Evolutionary conservation across 2,797 vertebrate genomes (phyloP).

Genomic region (Sebastes umbrosus): DNA sequence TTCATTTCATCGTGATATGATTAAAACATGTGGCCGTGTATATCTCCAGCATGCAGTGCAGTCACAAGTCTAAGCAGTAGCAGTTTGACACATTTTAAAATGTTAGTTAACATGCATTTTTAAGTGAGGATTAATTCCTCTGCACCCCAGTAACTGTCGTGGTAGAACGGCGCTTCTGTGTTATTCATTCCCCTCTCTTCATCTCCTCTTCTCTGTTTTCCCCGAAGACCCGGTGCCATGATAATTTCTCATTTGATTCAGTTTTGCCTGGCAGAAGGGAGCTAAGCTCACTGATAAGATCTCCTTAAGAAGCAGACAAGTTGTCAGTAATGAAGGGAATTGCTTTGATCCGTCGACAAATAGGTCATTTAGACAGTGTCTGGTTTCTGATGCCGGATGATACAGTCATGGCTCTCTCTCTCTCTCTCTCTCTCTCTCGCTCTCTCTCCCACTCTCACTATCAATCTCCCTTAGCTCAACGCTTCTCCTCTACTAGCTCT

Average conservation of each 20-base stretch:
- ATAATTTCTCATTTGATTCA: constrained; percentile 79
- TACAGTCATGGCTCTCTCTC: constrained; percentile 50
- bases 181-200: constrained; percentile 58
- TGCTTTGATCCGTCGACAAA: constrained; percentile 83
- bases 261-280: constrained; percentile 76
- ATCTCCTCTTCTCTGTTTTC: constrained; percentile 60
- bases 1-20: background rate
- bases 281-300: constrained; percentile 80
- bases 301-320: constrained; percentile 80
- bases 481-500: background rate
- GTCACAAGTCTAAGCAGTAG: background rate
- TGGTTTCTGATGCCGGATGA: constrained; percentile 71
- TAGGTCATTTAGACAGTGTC: constrained; percentile 81
- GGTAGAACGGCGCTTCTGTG: constrained; percentile 29
- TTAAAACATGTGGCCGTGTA: background rate
- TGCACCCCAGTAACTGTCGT: constrained; percentile 22
- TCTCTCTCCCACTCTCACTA: background rate
- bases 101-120: constrained; percentile 53
- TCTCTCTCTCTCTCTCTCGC: background rate
- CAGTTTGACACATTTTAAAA: constrained; percentile 24
- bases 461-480: constrained; percentile 20
- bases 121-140: constrained; percentile 51
- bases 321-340: constrained; percentile 84
- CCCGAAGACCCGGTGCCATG: constrained; percentile 66
- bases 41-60: background rate